Evolutionary conservation across 1,140 invertebrate genomes (phyloP), one percentile per base, ranked within the genome.

Genomic region (Zaprionus kolodkinae): DNA sequence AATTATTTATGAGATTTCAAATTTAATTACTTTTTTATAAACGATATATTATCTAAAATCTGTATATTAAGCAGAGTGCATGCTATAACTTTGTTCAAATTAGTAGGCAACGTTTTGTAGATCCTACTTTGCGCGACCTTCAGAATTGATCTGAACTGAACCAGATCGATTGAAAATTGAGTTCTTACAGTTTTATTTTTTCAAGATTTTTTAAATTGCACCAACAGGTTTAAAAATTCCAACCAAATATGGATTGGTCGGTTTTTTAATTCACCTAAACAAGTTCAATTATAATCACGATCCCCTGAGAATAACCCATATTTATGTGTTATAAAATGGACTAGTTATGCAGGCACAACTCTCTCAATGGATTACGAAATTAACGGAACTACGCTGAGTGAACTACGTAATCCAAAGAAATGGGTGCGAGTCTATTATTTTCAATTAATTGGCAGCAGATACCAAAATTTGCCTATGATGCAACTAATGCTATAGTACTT

Each of bases 341-440:
- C 13, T n/a, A n/a, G 38, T 40, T 40, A 40, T 40, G 13, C n/a
- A 6, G 38, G 6, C 1, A 48, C n/a, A 21, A 21, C 15, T 48
- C 45, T 30, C 27, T 30, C 27, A 5, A 1, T 50, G 3, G 45
- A 50, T 50, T 50, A 50, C 45, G 17, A 21, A n/a, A 50, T 0
- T 1, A 50, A 21, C 45, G 45, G 45, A 50, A 50, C 45, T 17
- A 3, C 45, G 9, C 9, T 17, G 9, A 48, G 45, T 15, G 45
- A 17, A 48, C 15, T 48, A 48, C 45, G 15, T 50, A 50, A 50
- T 50, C 17, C 45, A 6, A 50, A 50, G 45, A 50, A 50, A 50
- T 50, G 15, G 45, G 38, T 40, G 11, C 10, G 45, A 48, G 45
- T 5, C 45, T 10, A 50, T 50, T 0, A 50, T 12, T 50, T 25